These are phyloP conservation scores for Chiroxiphia lanceolata DNA, from an alignment of 2,797 vertebrate species.

Conservation along the genomic window DNA sequence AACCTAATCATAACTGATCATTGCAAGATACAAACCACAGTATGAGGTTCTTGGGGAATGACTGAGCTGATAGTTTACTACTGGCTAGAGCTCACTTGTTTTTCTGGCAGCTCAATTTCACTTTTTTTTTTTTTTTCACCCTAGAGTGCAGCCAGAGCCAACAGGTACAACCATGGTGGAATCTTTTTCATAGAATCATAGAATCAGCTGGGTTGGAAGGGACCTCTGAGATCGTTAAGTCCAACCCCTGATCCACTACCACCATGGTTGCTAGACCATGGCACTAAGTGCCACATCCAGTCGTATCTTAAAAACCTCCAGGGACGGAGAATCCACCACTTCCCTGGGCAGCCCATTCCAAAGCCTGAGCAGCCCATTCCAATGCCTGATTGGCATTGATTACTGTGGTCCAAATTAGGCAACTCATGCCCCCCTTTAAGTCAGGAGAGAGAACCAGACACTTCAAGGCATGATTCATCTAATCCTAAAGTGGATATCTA, in stretches of 20 bases:
- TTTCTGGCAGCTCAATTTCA: background rate
- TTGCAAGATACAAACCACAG: background rate
- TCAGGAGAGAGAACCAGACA: background rate
- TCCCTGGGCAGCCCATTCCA: too few species aligned
- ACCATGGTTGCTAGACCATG: too few species aligned
- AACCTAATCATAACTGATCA: background rate
- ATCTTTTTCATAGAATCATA: background rate
- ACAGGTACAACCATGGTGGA: background rate
- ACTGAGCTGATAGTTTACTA: background rate
- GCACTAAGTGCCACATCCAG: too few species aligned
- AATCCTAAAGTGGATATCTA: background rate
- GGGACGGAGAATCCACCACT: too few species aligned
- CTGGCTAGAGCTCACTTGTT: background rate
- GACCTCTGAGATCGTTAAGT: too few species aligned
- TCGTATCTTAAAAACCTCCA: too few species aligned
- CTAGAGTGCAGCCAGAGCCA: background rate
- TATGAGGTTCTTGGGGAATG: background rate
- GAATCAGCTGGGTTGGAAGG: too few species aligned
- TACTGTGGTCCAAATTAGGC: background rate
- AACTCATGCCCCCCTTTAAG: background rate
- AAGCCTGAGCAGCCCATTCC: too few species aligned
- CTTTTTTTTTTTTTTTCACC: too few species aligned
- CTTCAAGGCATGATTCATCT: background rate
- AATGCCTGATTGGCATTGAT: background rate
- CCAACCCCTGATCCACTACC: too few species aligned